Evolutionary conservation across 30 jellyfish, hydroid and myxozoan genomes (phyloP).

Genomic region (Cassiopea andromeda): DNA sequence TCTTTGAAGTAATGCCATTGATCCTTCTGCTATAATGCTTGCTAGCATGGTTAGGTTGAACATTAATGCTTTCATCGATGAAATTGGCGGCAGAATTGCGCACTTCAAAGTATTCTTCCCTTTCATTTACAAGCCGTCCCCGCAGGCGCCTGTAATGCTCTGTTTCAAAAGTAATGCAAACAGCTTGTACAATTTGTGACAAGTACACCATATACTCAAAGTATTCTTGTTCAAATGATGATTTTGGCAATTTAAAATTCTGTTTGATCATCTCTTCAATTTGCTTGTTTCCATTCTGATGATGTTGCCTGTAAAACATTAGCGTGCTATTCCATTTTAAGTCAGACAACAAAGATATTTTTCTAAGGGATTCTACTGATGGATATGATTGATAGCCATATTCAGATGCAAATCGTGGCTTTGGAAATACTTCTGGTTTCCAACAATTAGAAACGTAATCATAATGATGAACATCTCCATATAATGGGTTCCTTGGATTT

Average conservation of each 20-base stretch:
- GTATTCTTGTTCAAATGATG: not conserved
- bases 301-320: slow-evolving; percentile 89
- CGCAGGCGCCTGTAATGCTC: slow-evolving; percentile 88
- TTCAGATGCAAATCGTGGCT: slow-evolving; percentile 92
- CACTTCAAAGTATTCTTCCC: not conserved
- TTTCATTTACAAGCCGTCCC: slow-evolving; percentile 48
- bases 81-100: too few relatives aligned
- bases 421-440: slow-evolving; percentile 75
- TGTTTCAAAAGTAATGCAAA: slow-evolving; percentile 81
- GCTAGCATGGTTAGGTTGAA: too few relatives aligned
- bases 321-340: slow-evolving; percentile 82
- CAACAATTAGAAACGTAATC: slow-evolving; percentile 77
- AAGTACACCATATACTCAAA: slow-evolving; percentile 74
- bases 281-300: slow-evolving; percentile 78
- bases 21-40: too few relatives aligned
- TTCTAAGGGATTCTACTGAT: slow-evolving; percentile 50
- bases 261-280: slow-evolving; percentile 67
- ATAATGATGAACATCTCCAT: slow-evolving; percentile 92
- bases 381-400: slow-evolving; percentile 96
- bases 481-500: slow-evolving; percentile 74
- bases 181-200: slow-evolving; percentile 90
- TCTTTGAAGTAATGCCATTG: too few relatives aligned
- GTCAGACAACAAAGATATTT: slow-evolving; percentile 48
- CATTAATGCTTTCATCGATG: too few relatives aligned
- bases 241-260: slow-evolving; percentile 73